These are phyloP conservation scores for Cephalopterus ornatus DNA, from an alignment of 2,113 vertebrate genomes.

Conservation along the genomic window DNA sequence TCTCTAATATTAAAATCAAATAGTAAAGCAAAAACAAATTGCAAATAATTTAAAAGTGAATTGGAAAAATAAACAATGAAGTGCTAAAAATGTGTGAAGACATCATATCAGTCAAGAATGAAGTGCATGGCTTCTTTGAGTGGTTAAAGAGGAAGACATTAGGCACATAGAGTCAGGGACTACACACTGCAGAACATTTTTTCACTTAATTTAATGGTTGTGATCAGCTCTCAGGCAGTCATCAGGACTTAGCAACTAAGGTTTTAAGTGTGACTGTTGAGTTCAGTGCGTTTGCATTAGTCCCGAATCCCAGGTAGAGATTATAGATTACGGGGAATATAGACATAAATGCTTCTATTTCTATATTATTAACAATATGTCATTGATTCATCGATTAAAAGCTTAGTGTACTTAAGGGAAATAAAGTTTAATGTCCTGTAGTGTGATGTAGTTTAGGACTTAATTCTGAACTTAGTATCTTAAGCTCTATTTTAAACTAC, in stretches of 20 bases:
- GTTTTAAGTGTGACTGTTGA: not conserved
- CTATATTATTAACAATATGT: not conserved
- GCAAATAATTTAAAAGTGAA: not conserved
- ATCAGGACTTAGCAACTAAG: not conserved
- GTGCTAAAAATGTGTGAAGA: not conserved
- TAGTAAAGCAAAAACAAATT: not conserved
- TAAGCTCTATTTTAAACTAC: not conserved
- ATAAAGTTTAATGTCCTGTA: not conserved
- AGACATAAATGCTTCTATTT: not conserved
- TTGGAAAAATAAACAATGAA: not conserved
- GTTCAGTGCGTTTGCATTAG: not conserved
- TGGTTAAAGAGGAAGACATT: not conserved
- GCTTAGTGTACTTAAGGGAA: not conserved
- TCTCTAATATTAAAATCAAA: not conserved
- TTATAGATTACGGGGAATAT: not conserved
- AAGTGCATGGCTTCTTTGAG: not conserved
- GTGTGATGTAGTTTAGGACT: not conserved
- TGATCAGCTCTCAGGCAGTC: not conserved
- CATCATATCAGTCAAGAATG: not conserved
- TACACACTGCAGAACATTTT: not conserved
- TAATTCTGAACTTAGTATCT: not conserved
- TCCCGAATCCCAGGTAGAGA: not conserved
- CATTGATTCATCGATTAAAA: not conserved
- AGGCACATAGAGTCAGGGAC: accelerated
- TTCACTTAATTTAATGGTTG: not conserved